These are phyloP conservation scores for Trogon surrucura DNA, from an alignment of 2,113 vertebrate genomes.

Conservation along the genomic window DNA sequence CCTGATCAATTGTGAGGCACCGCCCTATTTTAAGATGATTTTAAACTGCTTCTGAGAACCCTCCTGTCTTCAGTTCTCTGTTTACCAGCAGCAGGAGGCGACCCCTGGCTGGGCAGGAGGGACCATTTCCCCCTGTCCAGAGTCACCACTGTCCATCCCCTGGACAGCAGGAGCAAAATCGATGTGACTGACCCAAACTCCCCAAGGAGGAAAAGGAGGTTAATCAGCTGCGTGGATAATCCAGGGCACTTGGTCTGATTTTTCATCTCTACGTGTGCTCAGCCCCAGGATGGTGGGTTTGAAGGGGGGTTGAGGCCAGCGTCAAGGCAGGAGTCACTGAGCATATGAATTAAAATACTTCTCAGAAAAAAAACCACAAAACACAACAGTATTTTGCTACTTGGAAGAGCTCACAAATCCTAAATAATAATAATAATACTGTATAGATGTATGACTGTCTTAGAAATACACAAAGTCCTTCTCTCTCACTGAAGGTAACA, in stretches of 20 bases:
- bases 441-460: background rate
- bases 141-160: background rate
- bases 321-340: rapidly evolving
- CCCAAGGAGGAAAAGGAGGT: background rate
- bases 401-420: background rate
- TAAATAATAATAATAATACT: background rate
- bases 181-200: rapidly evolving
- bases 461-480: background rate
- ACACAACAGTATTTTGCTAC: rapidly evolving
- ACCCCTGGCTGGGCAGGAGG: rapidly evolving
- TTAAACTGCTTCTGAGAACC: background rate
- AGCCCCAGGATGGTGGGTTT: background rate
- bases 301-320: background rate
- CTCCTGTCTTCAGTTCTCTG: background rate
- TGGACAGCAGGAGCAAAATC: rapidly evolving
- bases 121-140: rapidly evolving
- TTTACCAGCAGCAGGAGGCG: background rate
- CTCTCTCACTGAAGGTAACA: background rate
- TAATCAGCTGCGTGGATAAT: background rate
- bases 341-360: background rate
- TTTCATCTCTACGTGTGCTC: background rate
- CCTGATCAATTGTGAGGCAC: background rate
- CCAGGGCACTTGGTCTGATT: background rate
- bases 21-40: background rate
- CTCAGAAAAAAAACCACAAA: background rate